These are phyloP conservation scores for Ceratitis capitata DNA, from an alignment of 1,140 invertebrate genomes.

Conservation along the genomic window DNA sequence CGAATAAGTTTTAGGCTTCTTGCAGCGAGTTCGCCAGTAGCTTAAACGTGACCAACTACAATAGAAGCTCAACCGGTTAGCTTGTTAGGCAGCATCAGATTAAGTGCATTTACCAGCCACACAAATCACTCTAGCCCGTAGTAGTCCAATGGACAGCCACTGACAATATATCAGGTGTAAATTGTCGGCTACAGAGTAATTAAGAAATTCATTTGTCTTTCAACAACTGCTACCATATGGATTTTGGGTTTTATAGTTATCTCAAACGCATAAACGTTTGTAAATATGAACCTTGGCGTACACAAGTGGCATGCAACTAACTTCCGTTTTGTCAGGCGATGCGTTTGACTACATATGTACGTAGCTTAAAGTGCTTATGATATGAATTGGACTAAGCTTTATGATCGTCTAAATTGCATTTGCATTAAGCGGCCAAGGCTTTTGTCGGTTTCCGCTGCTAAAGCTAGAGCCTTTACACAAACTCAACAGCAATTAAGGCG, in stretches of 20 bases:
- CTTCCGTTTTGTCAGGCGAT: neutral
- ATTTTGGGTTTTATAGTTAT: neutral
- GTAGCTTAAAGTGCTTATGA: neutral
- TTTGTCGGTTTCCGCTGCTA: neutral
- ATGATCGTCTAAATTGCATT: neutral
- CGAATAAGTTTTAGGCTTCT: too few relatives aligned
- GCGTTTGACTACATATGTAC: neutral
- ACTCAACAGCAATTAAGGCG: neutral
- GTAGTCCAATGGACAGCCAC: neutral
- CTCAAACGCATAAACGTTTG: neutral
- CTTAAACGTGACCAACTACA: too few relatives aligned
- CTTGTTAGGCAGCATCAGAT: too few relatives aligned
- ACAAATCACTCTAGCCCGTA: neutral
- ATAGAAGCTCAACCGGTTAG: too few relatives aligned
- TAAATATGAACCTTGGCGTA: neutral
- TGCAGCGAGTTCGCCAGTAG: too few relatives aligned
- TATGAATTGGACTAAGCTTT: neutral
- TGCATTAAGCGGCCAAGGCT: neutral
- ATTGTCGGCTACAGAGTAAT: neutral
- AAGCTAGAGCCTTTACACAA: neutral
- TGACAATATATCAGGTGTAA: neutral
- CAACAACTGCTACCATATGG: neutral
- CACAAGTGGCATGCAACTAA: neutral
- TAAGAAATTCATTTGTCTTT: slow-evolving; percentile 10
- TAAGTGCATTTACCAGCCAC: too few relatives aligned